Conservation (phyloP, 2,797 vertebrate species). For the Gambusia yucatana region DNA sequence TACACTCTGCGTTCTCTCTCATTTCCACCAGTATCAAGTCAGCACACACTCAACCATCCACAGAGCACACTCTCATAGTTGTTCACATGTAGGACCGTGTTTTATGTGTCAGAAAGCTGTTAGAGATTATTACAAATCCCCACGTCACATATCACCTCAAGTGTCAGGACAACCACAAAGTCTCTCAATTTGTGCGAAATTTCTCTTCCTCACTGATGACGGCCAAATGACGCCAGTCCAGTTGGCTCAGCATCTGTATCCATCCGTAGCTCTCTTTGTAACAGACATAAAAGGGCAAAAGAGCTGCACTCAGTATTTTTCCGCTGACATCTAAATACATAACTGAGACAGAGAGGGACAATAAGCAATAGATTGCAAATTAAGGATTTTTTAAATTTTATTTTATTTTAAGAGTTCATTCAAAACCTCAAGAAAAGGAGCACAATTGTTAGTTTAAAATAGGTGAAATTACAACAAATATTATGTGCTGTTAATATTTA, state of each 20-base stretch:
- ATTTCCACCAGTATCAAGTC: conserved; percentile 17
- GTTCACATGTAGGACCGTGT: not conserved
- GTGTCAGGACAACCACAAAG: not conserved
- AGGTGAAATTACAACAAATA: not conserved
- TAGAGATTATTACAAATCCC: conserved; percentile 2
- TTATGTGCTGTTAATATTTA: not conserved
- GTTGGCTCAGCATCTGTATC: not conserved
- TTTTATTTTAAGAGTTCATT: not conserved
- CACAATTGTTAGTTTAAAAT: not conserved
- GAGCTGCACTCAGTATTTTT: not conserved
- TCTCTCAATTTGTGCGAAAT: not conserved
- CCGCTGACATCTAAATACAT: not conserved
- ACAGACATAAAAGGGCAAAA: not conserved
- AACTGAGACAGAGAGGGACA: not conserved
- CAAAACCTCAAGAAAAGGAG: not conserved
- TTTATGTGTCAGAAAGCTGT: not conserved
- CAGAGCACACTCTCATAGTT: not conserved
- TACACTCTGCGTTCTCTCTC: conserved; percentile 10
- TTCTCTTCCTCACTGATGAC: not conserved
- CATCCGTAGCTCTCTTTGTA: not conserved
- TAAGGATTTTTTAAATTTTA: not conserved
- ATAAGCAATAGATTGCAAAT: not conserved
- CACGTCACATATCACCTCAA: not conserved
- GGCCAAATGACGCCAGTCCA: conserved; percentile 3
- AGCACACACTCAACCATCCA: not conserved